phyloP scores from a whole-genome alignment of 1,140 invertebrate species.

The Dufourea novaeangliae region DNA sequence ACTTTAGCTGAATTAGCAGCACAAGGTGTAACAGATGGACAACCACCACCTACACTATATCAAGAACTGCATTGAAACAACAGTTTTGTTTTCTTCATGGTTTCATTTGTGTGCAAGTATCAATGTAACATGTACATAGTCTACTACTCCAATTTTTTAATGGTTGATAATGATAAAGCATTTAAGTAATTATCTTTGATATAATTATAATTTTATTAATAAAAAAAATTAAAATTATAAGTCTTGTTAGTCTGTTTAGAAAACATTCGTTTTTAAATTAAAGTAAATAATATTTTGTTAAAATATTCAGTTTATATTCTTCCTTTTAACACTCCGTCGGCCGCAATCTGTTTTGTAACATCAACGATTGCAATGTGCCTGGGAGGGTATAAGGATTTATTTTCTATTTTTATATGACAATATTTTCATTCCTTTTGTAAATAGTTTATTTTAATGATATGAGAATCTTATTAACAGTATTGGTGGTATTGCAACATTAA shows the following conservation, averaged over 20 bases:
- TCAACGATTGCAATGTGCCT: no score
- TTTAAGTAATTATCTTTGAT: neutral
- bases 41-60: constrained; percentile 68
- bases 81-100: neutral
- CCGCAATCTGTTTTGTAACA: no score
- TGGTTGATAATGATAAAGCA: constrained; percentile 26
- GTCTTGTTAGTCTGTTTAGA: neutral
- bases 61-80: constrained; percentile 56
- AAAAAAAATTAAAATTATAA: neutral
- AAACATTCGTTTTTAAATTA: neutral
- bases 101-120: neutral
- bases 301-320: neutral
- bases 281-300: neutral
- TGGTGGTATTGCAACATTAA: no score
- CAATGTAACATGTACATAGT: neutral
- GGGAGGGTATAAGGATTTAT: no score
- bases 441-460: no score
- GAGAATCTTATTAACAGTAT: no score
- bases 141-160: neutral
- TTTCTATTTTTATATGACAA: no score
- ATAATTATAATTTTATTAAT: neutral
- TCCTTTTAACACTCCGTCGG: no score
- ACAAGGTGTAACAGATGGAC: constrained; percentile 84
- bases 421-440: no score
- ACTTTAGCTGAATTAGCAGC: constrained; percentile 87